These are phyloP conservation scores for Butorides virescens DNA, from an alignment of 2,113 vertebrate genomes.

Conservation along the genomic window DNA sequence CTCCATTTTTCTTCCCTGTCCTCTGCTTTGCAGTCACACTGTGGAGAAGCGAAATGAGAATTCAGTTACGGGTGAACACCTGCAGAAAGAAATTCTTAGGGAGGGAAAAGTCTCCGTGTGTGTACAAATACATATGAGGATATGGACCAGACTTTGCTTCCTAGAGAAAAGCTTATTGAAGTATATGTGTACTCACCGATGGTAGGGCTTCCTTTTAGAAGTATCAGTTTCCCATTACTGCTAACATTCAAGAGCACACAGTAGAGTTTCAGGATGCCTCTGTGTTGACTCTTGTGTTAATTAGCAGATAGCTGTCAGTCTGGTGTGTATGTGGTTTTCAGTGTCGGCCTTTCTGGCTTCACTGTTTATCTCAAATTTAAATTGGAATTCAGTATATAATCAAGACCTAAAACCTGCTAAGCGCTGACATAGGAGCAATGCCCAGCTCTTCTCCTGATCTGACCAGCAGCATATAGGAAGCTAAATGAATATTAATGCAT, in stretches of 20 bases:
- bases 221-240: not conserved
- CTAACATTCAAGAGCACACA: not conserved
- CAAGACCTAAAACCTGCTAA: not conserved
- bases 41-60: not conserved
- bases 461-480: not conserved
- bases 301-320: not conserved
- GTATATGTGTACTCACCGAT: not conserved
- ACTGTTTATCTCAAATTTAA: not conserved
- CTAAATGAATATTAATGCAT: slow-evolving; percentile 54
- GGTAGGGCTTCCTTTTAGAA: not conserved
- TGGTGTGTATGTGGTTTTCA: not conserved
- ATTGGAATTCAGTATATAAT: not conserved
- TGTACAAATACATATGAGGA: not conserved
- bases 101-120: not conserved
- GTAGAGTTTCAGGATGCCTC: not conserved
- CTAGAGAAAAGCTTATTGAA: not conserved
- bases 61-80: not conserved
- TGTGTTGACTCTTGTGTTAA: not conserved
- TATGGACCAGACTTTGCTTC: not conserved
- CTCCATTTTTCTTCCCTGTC: not conserved
- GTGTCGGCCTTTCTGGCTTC: not conserved
- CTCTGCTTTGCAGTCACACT: not conserved
- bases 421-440: not conserved
- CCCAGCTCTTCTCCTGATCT: not conserved
- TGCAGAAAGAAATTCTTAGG: not conserved